These are phyloP conservation scores for Hypomesus transpacificus DNA, from an alignment of 2,113 vertebrate species.

Conservation along the genomic window DNA sequence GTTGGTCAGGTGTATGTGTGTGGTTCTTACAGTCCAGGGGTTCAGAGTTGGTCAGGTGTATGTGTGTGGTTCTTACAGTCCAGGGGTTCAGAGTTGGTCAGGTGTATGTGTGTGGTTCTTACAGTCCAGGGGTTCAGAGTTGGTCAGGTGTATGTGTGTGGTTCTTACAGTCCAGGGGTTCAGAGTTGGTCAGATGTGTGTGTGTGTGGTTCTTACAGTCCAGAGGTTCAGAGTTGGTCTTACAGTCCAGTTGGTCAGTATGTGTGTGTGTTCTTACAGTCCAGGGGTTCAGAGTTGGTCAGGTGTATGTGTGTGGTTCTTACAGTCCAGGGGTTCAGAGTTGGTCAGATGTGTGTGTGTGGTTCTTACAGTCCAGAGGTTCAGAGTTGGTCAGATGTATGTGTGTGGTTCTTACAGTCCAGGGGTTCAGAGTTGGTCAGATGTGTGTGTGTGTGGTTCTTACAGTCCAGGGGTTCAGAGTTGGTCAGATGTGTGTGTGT, in stretches of 20 bases:
- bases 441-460: slow-evolving; percentile 17
- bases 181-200: background rate
- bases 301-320: too few species aligned
- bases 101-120: background rate
- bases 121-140: slow-evolving; percentile 84
- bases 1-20: slow-evolving; percentile 82
- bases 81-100: too few species aligned
- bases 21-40: too few species aligned
- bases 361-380: background rate
- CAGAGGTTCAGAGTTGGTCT: slow-evolving; percentile 78
- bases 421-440: slow-evolving; percentile 92
- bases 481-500: background rate
- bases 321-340: too few species aligned
- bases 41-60: background rate
- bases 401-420: slow-evolving; percentile 38
- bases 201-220: slow-evolving; percentile 69
- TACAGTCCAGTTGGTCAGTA: too few species aligned
- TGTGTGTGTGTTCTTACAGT: slow-evolving; percentile 66
- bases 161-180: background rate
- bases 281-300: slow-evolving; percentile 79
- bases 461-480: too few species aligned
- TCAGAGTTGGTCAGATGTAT: too few species aligned
- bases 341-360: background rate
- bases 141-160: slow-evolving; percentile 71
- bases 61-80: background rate